Evolutionary conservation across 2,888 invertebrate genomes (phyloP).

Genomic region (Melieria picta): DNA sequence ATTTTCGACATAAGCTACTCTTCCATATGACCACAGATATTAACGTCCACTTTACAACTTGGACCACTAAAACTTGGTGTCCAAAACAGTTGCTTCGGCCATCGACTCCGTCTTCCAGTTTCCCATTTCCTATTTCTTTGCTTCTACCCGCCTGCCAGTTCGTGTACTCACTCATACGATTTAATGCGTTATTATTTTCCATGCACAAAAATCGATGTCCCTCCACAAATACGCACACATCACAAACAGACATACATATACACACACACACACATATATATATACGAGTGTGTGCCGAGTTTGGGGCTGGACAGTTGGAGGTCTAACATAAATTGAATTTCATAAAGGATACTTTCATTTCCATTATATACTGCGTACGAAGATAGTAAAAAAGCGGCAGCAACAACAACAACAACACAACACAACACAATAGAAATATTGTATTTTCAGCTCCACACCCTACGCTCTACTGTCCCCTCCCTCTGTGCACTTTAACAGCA

Average conservation of each 20-base stretch:
- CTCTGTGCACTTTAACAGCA: no score
- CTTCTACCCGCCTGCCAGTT: no score
- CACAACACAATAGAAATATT: slow-evolving; percentile 11
- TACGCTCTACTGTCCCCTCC: no score
- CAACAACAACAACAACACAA: not conserved
- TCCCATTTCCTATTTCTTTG: no score
- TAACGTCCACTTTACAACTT: no score
- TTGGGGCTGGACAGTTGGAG: slow-evolving; percentile 12
- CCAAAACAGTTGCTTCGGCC: no score
- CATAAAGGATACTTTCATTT: slow-evolving; percentile 52
- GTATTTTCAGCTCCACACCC: not conserved
- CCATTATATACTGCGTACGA: slow-evolving; percentile 43
- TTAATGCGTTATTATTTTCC: slow-evolving; percentile 54
- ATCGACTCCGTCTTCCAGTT: no score
- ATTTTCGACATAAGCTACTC: no score
- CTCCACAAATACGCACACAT: not conserved
- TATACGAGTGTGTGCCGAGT: not conserved
- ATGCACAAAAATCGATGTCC: slow-evolving; percentile 29
- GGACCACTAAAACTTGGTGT: no score
- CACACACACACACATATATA: not conserved
- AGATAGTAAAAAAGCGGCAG: no score
- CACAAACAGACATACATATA: not conserved
- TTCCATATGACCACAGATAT: no score
- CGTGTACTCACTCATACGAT: slow-evolving; percentile 17
- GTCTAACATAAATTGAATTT: slow-evolving; percentile 50